These are phyloP conservation scores for Oscheius sp. DNA, from an alignment of 2,888 invertebrate genomes.

Conservation along the genomic window DNA sequence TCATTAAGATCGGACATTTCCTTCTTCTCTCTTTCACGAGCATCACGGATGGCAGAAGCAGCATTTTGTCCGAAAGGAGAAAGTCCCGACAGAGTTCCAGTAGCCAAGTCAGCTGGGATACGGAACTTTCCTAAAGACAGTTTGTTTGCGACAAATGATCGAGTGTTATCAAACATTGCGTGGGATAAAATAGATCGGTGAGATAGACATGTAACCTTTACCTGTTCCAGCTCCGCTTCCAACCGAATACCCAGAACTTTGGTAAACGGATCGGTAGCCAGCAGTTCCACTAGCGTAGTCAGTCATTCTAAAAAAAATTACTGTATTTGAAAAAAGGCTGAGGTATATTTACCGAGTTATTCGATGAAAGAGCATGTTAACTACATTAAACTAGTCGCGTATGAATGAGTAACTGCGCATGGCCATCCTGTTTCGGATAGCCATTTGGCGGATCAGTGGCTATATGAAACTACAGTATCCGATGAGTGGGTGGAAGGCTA, in stretches of 20 bases:
- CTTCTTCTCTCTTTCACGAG: conserved; percentile 73
- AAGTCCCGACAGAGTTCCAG: conserved; percentile 21
- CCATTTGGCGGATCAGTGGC: conserved; percentile 14
- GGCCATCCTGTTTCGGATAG: conserved; percentile 16
- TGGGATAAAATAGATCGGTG: background rate
- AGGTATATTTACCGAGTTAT: background rate
- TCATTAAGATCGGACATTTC: conserved; percentile 75
- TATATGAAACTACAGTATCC: background rate
- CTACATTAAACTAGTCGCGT: conserved; percentile 16
- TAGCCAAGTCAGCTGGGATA: conserved; percentile 11
- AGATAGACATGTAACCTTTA: background rate
- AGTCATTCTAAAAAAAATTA: conserved; percentile 9
- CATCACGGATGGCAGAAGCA: conserved; percentile 65
- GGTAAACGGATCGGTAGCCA: conserved; percentile 10
- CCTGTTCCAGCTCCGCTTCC: conserved; percentile 20
- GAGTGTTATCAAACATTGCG: conserved; percentile 29
- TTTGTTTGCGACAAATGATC: conserved; percentile 11
- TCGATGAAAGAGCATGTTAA: background rate
- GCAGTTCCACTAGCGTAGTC: conserved; percentile 8
- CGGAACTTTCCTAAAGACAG: conserved; percentile 21
- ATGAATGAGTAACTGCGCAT: conserved; percentile 20
- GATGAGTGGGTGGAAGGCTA: background rate
- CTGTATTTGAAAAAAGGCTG: background rate
- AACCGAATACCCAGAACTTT: conserved; percentile 18
- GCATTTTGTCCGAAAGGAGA: conserved; percentile 33